These are phyloP conservation scores for Drosophila yooni DNA, from an alignment of 2,888 invertebrate genomes.

Conservation along the genomic window DNA sequence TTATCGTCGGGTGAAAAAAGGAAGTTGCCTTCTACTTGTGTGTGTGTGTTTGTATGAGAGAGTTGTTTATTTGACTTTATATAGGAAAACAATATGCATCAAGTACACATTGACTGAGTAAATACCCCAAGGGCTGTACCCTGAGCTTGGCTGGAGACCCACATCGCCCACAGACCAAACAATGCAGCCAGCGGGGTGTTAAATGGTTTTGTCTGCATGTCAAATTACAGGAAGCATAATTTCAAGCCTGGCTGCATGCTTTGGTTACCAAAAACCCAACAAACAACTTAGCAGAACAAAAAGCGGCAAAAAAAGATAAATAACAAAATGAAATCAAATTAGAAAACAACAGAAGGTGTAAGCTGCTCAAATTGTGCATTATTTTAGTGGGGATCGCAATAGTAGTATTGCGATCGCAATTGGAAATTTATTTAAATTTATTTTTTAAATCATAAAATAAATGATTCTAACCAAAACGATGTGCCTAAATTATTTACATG, in stretches of 20 bases:
- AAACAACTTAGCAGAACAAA: conserved; percentile 24
- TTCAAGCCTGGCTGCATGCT: conserved; percentile 72
- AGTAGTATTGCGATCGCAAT: neutral
- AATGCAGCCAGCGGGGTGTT: conserved; percentile 76
- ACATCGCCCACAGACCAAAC: conserved; percentile 41
- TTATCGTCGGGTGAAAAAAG: conserved; percentile 29
- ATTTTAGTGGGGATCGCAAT: conserved; percentile 11
- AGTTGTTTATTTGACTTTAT: conserved; percentile 39
- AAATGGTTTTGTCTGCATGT: conserved; percentile 79
- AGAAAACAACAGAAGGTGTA: conserved; percentile 56
- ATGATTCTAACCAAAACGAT: neutral
- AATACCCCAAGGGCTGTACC: conserved; percentile 28
- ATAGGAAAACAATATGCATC: conserved; percentile 49
- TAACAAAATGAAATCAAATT: conserved; percentile 15
- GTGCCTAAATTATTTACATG: conserved; percentile 20
- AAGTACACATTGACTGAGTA: conserved; percentile 51
- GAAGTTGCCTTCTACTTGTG: conserved; percentile 11
- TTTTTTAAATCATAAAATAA: neutral
- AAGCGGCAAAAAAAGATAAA: conserved; percentile 1
- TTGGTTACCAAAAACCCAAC: conserved; percentile 44
- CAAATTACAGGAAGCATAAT: conserved; percentile 79
- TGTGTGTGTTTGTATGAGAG: conserved; percentile 9
- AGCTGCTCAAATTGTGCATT: conserved; percentile 55
- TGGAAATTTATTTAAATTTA: neutral
- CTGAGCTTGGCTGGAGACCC: conserved; percentile 1